Conservation (phyloP, 2,888 invertebrate species). For the Cylindroiulus punctatus region DNA sequence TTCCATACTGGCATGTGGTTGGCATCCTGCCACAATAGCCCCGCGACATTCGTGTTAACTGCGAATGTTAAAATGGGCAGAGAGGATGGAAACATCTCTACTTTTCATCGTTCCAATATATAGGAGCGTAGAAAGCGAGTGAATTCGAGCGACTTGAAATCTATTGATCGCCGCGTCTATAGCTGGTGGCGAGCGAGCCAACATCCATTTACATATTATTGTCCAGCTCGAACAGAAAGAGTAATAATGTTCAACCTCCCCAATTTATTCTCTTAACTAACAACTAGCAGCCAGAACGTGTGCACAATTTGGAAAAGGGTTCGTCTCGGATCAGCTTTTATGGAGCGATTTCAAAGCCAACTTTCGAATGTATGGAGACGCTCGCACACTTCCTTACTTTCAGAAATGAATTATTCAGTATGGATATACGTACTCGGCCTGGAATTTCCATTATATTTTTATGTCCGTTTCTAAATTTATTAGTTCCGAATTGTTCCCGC, state of each 20-base stretch:
- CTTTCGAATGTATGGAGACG: conserved; percentile 36
- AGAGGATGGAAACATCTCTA: conserved; percentile 42
- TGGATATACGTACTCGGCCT: conserved; percentile 2
- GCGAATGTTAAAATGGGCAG: conserved; percentile 39
- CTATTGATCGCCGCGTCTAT: conserved; percentile 3
- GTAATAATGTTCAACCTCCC: conserved; percentile 39
- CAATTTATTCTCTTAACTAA: conserved; percentile 45
- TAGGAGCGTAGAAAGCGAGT: background rate
- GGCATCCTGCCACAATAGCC: conserved; percentile 6
- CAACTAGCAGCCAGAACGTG: conserved; percentile 36
- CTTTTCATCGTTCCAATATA: conserved; percentile 1
- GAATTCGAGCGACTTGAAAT: conserved; percentile 22
- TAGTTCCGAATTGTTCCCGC: background rate
- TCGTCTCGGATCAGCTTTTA: conserved; percentile 22
- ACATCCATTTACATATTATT: conserved; percentile 47
- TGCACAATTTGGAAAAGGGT: conserved; percentile 33
- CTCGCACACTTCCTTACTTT: background rate
- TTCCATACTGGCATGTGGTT: conserved; percentile 17
- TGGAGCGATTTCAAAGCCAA: conserved; percentile 35
- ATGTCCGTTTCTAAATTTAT: conserved; percentile 17
- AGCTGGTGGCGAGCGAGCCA: conserved; percentile 35
- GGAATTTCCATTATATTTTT: conserved; percentile 43
- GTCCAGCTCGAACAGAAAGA: conserved; percentile 44
- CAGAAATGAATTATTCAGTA: conserved; percentile 15
- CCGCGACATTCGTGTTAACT: conserved; percentile 44